Evolutionary conservation across 2,113 vertebrate genomes (phyloP).

Genomic region (Dolichallabes microphthalmus): DNA sequence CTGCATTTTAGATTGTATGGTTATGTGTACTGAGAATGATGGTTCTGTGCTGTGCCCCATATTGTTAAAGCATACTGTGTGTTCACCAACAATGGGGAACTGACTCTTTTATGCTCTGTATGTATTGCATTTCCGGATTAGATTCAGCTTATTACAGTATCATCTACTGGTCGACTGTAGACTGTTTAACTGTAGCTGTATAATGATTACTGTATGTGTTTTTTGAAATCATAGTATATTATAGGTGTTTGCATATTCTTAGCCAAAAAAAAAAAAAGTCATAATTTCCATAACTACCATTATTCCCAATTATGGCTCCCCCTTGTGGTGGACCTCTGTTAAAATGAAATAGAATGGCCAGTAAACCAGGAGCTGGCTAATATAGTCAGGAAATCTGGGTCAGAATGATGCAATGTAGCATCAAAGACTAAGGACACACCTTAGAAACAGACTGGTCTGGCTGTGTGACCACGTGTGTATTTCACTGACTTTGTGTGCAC

Average conservation of each 20-base stretch:
- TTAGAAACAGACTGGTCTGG: constrained; percentile 7
- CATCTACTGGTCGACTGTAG: background rate
- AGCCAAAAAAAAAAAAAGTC: background rate
- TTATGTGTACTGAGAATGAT: background rate
- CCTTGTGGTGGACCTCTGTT: background rate
- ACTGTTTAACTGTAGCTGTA: background rate
- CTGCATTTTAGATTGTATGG: background rate
- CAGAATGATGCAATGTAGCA: constrained; percentile 39
- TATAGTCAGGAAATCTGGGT: constrained; percentile 36
- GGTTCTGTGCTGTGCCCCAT: background rate
- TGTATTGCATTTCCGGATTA: background rate
- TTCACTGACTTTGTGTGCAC: background rate
- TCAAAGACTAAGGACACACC: constrained; percentile 38
- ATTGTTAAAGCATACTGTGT: background rate
- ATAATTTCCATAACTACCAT: background rate
- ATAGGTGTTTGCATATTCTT: background rate
- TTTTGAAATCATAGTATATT: background rate
- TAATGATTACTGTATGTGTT: background rate
- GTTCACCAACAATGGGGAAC: background rate
- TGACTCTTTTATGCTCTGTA: background rate
- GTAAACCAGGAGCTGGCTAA: constrained; percentile 12
- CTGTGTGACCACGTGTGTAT: constrained; percentile 5
- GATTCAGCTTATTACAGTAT: background rate
- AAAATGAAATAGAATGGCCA: background rate
- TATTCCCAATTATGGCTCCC: background rate